A percentile compares a stretch with the other conserved stretches of the same genome.
phyloP scores from a whole-genome alignment of 2,797 vertebrate species.

The Hydrolagus colliei region DNA sequence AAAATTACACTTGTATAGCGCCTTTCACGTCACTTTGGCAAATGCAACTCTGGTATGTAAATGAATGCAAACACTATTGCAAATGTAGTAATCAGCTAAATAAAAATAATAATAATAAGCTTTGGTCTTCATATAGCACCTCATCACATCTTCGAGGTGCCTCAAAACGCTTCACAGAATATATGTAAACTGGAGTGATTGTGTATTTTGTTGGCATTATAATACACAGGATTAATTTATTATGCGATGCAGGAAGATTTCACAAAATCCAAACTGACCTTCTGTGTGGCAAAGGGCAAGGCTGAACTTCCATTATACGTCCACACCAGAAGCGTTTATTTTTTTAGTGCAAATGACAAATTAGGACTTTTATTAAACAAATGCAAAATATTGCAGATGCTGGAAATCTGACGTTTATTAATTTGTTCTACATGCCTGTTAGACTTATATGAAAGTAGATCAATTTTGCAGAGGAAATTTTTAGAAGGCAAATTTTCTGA shows the following conservation, averaged over 20 bases:
- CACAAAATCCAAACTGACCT: conserved; percentile 19
- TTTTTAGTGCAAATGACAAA: conserved; percentile 13
- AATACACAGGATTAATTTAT: conserved; percentile 29
- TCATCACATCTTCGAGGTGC: too few relatives aligned
- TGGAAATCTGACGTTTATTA: conserved; percentile 72
- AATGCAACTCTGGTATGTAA: conserved; percentile 13
- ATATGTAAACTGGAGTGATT: too few relatives aligned
- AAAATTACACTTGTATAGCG: too few relatives aligned
- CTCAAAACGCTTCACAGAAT: too few relatives aligned
- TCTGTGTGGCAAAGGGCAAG: conserved; percentile 26
- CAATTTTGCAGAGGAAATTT: conserved; percentile 79
- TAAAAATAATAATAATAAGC: too few relatives aligned
- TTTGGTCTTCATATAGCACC: too few relatives aligned
- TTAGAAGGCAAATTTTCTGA: conserved; percentile 85
- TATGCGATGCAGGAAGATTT: conserved; percentile 24
- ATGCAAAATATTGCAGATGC: too few relatives aligned
- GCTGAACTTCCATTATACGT: conserved; percentile 23
- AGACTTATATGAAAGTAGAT: conserved; percentile 98
- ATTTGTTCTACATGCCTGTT: conserved; percentile 98
- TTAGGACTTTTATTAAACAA: conserved; percentile 76
- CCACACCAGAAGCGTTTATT: not conserved
- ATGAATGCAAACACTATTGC: conserved; percentile 12
- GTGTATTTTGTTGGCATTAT: not conserved
- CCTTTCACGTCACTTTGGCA: conserved; percentile 9
- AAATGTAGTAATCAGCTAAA: not conserved